Conservation (phyloP, 2,888 invertebrate genomes). For the Watsonalla cultraria region DNA sequence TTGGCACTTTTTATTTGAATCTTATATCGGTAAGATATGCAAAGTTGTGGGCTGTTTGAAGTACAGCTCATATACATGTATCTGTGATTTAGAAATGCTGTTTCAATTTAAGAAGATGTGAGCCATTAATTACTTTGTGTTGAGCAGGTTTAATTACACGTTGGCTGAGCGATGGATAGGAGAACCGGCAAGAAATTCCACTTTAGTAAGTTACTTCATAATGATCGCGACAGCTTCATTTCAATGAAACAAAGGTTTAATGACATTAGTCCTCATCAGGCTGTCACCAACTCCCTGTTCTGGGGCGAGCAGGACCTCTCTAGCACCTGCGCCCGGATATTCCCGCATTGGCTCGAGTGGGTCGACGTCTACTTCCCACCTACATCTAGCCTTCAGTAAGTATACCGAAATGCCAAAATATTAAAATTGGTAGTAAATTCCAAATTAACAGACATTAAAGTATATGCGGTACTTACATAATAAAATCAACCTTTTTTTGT, state of each 20-base stretch:
- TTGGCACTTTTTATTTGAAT: too few relatives aligned
- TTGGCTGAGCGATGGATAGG: conserved; percentile 65
- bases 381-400: conserved; percentile 51
- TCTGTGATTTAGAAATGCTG: too few relatives aligned
- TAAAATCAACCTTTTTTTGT: too few relatives aligned
- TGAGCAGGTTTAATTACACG: conserved; percentile 56
- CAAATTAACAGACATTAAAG: too few relatives aligned
- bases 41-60: too few relatives aligned
- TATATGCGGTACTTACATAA: too few relatives aligned
- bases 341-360: conserved; percentile 60
- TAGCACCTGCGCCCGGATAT: conserved; percentile 55
- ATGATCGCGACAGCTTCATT: too few relatives aligned
- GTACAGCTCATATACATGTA: too few relatives aligned
- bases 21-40: too few relatives aligned
- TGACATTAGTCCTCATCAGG: conserved; percentile 27
- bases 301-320: conserved; percentile 66
- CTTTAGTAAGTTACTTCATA: conserved; percentile 38
- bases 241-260: not conserved
- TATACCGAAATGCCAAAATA: too few relatives aligned
- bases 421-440: too few relatives aligned
- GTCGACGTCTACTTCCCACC: conserved; percentile 61
- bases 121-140: not conserved
- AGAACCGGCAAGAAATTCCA: conserved; percentile 49
- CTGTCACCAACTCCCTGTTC: conserved; percentile 55
- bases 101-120: too few relatives aligned